These are phyloP conservation scores for Intellagama lesueurii DNA, from an alignment of 2,797 vertebrate genomes.

Conservation along the genomic window DNA sequence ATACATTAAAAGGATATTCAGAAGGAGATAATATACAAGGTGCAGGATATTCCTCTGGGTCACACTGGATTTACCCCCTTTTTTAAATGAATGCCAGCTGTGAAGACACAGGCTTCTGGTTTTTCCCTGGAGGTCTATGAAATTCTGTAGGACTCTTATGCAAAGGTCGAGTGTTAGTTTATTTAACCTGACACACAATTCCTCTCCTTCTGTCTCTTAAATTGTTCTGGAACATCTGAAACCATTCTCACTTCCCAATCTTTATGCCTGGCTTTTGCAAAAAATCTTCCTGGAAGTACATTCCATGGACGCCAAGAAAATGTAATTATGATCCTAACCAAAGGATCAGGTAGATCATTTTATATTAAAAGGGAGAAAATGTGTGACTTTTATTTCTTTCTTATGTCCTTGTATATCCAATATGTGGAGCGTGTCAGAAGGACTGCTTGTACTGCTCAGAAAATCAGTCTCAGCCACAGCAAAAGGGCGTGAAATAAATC, in stretches of 20 bases:
- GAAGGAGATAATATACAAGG: no score
- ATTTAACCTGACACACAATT: neutral
- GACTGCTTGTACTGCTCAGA: neutral
- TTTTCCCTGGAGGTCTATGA: no score
- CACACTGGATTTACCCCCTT: no score
- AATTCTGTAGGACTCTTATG: no score
- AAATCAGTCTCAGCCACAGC: neutral
- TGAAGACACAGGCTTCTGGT: no score
- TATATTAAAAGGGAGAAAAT: neutral
- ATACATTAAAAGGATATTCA: no score
- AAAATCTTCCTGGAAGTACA: neutral
- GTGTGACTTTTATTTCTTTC: neutral
- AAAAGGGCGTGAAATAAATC: neutral
- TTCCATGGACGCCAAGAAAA: neutral
- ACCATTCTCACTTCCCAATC: neutral
- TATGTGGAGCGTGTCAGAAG: neutral
- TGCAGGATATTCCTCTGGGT: no score
- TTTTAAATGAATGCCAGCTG: no score
- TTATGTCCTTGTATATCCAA: neutral
- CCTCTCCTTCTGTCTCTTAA: neutral
- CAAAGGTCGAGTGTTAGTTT: no score
- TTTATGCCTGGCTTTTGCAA: neutral
- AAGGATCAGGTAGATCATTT: neutral
- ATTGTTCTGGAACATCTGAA: neutral
- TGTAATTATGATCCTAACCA: neutral